Evolutionary conservation across 2,888 invertebrate genomes (phyloP).

Genomic region (Ditula angustiorana): DNA sequence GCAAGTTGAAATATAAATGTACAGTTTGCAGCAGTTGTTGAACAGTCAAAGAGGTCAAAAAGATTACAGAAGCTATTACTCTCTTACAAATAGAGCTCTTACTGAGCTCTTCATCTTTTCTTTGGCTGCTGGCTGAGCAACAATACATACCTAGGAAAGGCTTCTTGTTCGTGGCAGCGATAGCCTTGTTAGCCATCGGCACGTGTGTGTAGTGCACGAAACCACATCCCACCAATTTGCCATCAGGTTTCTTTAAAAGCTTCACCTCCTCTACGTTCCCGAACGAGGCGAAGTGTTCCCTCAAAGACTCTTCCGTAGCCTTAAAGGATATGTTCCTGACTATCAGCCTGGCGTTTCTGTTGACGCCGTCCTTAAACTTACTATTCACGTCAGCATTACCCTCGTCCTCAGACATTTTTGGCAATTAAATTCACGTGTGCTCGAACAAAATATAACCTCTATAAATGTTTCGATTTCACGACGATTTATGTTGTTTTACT

Average conservation of each 20-base stretch:
- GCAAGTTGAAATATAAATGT: no score
- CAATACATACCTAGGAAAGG: slow-evolving; percentile 83
- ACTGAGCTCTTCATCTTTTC: no score
- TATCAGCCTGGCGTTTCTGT: slow-evolving; percentile 86
- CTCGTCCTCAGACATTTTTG: slow-evolving; percentile 56
- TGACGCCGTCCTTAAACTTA: slow-evolving; percentile 63
- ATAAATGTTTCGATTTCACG: background rate
- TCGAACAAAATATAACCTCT: slow-evolving; percentile 57
- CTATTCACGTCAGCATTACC: slow-evolving; percentile 46
- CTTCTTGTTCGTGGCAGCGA: slow-evolving; percentile 88
- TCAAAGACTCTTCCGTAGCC: slow-evolving; percentile 89
- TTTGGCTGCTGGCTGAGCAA: no score
- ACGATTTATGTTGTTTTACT: background rate
- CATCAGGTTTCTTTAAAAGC: slow-evolving; percentile 90
- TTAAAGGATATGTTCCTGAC: slow-evolving; percentile 90
- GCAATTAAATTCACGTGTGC: slow-evolving; percentile 49
- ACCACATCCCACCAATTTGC: slow-evolving; percentile 93
- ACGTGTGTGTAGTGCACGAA: slow-evolving; percentile 93
- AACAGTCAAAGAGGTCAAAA: no score
- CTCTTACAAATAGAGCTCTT: no score
- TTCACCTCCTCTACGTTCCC: slow-evolving; percentile 92
- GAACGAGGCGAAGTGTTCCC: slow-evolving; percentile 89
- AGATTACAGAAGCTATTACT: no score
- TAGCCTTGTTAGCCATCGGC: slow-evolving; percentile 92
- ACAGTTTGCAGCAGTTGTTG: no score